A percentile compares a stretch with the other conserved stretches of the same genome.
These are phyloP conservation scores for Piprites chloris DNA, from an alignment of 2,113 vertebrate species.

Conservation along the genomic window DNA sequence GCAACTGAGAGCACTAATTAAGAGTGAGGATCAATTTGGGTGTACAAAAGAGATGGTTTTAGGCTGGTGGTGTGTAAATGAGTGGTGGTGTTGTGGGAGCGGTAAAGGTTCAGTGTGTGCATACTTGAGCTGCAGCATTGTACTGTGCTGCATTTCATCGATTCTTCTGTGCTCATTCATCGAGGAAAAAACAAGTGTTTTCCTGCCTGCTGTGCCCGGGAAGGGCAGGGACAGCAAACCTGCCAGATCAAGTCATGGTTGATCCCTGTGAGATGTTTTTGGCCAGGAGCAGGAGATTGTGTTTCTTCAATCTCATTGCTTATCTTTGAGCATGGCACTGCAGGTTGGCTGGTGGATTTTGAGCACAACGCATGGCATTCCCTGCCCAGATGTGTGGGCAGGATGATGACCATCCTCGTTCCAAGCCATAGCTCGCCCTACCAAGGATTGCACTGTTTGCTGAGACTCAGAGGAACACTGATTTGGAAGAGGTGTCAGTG, in stretches of 20 bases:
- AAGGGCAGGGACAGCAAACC: not conserved
- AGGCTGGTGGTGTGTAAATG: constrained; percentile 44
- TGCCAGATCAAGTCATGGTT: not conserved
- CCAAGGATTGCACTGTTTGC: not conserved
- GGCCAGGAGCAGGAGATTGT: not conserved
- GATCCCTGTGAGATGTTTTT: not conserved
- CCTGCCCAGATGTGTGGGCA: not conserved
- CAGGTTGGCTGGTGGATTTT: not conserved
- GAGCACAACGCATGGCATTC: rapidly evolving
- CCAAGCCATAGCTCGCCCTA: not conserved
- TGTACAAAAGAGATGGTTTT: constrained; percentile 47
- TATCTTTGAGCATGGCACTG: not conserved
- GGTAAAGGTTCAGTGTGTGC: not conserved
- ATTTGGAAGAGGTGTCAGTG: not conserved
- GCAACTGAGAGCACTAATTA: constrained; percentile 64
- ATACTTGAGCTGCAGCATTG: constrained; percentile 25
- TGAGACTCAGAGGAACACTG: not conserved
- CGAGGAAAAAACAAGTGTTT: not conserved
- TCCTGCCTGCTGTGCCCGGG: not conserved
- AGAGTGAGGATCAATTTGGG: constrained; percentile 45
- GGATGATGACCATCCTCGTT: not conserved
- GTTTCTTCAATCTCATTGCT: rapidly evolving
- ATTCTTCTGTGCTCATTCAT: not conserved
- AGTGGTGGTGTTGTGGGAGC: not conserved
- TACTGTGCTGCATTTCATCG: not conserved